These are phyloP conservation scores for Phrixothrix hirtus DNA, from an alignment of 2,888 invertebrate species.

Conservation along the genomic window DNA sequence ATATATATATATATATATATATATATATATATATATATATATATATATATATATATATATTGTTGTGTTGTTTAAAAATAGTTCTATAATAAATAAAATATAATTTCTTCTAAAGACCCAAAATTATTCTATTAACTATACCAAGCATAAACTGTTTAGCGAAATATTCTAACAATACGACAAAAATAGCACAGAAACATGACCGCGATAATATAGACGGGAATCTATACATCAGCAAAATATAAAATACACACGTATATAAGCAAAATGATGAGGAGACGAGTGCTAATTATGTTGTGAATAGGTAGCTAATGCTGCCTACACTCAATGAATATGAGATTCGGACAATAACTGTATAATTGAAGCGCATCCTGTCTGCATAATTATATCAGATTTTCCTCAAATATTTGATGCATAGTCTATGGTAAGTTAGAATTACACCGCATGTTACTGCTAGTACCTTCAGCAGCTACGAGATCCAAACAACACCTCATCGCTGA, in stretches of 20 bases:
- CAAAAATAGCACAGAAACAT: too few species aligned
- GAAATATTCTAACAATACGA: too few species aligned
- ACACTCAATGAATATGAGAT: slow-evolving; percentile 28
- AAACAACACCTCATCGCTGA: slow-evolving; percentile 26
- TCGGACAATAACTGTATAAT: slow-evolving; percentile 39
- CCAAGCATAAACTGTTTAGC: too few species aligned
- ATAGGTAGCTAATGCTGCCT: slow-evolving; percentile 23
- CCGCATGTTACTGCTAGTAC: neutral
- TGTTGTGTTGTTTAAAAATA: too few species aligned
- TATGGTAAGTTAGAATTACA: slow-evolving; percentile 17
- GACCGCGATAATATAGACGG: neutral
- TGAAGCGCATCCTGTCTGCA: slow-evolving; percentile 37
- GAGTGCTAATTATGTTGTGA: slow-evolving; percentile 34
- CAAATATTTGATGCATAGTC: slow-evolving; percentile 38
- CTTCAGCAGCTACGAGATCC: slow-evolving; percentile 3
- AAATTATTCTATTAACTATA: too few species aligned
- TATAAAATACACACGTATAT: neutral
- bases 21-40: too few species aligned
- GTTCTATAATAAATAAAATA: too few species aligned
- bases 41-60: too few species aligned
- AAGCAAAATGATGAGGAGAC: neutral
- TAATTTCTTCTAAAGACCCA: too few species aligned
- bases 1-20: too few species aligned
- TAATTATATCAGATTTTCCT: slow-evolving; percentile 23
- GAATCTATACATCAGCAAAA: neutral